Base-by-base conservation (phyloP, 1,140 invertebrate species). In the Acromyrmex heyeri region DNA sequence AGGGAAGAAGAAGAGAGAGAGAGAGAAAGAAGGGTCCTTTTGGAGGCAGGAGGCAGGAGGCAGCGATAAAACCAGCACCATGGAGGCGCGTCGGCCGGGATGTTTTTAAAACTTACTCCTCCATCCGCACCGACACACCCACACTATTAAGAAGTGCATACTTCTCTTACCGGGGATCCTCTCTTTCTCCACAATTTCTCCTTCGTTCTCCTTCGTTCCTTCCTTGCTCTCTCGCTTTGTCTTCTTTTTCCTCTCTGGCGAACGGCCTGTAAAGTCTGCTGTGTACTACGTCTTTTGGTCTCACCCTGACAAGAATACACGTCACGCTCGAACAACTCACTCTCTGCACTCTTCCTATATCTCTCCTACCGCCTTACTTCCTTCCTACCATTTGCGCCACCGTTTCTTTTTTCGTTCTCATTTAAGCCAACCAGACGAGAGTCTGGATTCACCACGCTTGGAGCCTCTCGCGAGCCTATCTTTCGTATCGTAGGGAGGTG, bases 101-200 rank as follows among this genome's bases (percentile, higher is more conserved):
- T 93, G 92, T 93, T 93, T 92, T 93, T 90, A 93, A 92, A 93
- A 92, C 90, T 93, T 88, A 72, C 87, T 92, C 79, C 88, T 67
- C 73, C 81, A 65, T 64, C 82, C 76, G 85, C 70, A 81, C 75
- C 76, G 75, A 57, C 88, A 91, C 90, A 89, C 90, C 86, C 89
- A 91, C 86, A 87, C 91, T 86, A 92, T 92, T 92, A 92, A 89
- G 73, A 86, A 87, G 81, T 73, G 73, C 79, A 75, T 75, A 83
- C 30, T 4, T 30, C 30, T 30, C 30, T 30, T 30, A 30, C 69
- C 55, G 38, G 83, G 59, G 76, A 65, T 85, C 76, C 79, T 86
- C 61, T 86, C 75, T 77, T 85, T 64, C 77, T 67, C 30, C 38
- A 27, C 85, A 83, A 78, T 83, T 64, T 85, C 64, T 64, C 61